Evolutionary conservation across 2,797 vertebrate genomes (phyloP), one percentile per base, ranked within the genome.

Genomic region (Botia kubotai): DNA sequence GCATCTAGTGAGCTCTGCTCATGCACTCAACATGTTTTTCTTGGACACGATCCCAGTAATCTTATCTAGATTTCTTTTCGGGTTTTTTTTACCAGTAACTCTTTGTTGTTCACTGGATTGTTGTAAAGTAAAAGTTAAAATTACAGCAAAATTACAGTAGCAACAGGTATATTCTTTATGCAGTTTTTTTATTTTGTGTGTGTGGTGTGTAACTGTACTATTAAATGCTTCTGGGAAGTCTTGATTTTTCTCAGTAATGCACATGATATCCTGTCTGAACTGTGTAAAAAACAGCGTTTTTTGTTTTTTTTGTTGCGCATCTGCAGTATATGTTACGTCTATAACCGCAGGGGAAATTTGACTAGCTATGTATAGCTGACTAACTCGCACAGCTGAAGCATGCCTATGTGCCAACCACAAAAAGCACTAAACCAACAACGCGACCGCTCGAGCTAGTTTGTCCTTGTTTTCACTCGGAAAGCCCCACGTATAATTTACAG

Each of bases 391-490:
- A 21, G 48, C 81, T 75, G 71, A 85, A 5, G 55, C 67, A 84
- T 81, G 36, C n/a, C 17, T 19, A n/a, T 0, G 6, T 68, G 70
- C 73, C 77, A 80, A 80, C 81, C 79, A 52, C 81, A 68, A 77
- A 83, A 58, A 84, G 75, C 79, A 79, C 85, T 76, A 60, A 63
- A 82, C 75, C 53, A 19, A 1, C 82, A 77, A 52, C 7, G n/a
- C 29, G 70, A 84, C 33, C 73, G 81, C 17, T 85, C 62, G 84
- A 89, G 67, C 83, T 67, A 72, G 50, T 87, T 75, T 73, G 48
- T 46, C 72, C 89, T 78, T 72, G 72, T 69, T 57, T 88, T 93
- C 94, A 93, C 89, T 75, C 89, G 93, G 92, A 95, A 95, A 93
- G 85, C 79, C 91, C 91, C 92, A 72, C 82, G 53, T 84, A 85